Evolutionary conservation across 2,113 vertebrate genomes (phyloP), one percentile per base, ranked within the genome.

Genomic region (Pelobates fuscus): DNA sequence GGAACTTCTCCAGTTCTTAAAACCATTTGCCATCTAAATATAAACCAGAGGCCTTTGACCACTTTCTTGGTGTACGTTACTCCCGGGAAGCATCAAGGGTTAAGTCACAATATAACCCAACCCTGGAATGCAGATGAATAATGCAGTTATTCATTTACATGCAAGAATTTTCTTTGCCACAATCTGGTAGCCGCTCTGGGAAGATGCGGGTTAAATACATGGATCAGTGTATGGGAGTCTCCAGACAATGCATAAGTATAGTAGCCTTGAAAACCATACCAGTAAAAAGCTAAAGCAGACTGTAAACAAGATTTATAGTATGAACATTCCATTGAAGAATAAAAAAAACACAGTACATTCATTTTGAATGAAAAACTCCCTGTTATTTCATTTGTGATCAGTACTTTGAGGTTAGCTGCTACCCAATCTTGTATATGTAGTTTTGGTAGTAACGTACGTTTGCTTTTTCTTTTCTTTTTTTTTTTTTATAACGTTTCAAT

Each of bases 21-120:
- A 66, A 24, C 3, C 32, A 58, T 41, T 57, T 67, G 26, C 49
- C 41, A 52, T 59, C 2, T 49, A 60, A 24, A 68, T 61, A 68
- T 61, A 61, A 68, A 77, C 11, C 52, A 23, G 32, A n/a, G 15
- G 49, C 2, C 27, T 65, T 41, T 23, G n/a, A 65, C 37, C 20
- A 18, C 17, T 49, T 37, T 37, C 5, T 6, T 10, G 5, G 5
- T 37, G 32, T 10, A 1, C 32, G 32, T 10, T 10, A 6, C 5
- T 37, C 32, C 32, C 32, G 32, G 32, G n/a, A n/a, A 37, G 32
- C 32, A 5, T 46, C 8, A 18, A 18, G 5, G 44, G 17, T 6
- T 49, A 18, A 2, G 4, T 12, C 12, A 17, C 17, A 49, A 49
- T 49, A 8, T 17, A 4, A 49, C 3, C 17, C 44, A 8, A 49